phyloP scores from a whole-genome alignment of 2,888 invertebrate genomes.

The Achlya flavicornis region DNA sequence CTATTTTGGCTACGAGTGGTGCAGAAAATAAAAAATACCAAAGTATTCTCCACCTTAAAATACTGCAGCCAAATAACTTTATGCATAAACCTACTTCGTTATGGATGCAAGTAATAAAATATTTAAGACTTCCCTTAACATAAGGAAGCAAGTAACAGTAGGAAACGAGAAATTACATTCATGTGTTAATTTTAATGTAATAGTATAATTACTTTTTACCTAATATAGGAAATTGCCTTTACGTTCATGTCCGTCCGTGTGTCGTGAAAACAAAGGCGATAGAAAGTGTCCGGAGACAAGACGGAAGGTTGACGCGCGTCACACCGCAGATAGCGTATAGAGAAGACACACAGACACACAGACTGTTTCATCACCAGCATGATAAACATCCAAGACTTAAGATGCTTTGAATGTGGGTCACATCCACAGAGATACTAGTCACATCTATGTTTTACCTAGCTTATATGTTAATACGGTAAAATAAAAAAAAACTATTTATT shows the following conservation, averaged over 20 bases:
- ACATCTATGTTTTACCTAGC: too few relatives aligned
- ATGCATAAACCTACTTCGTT: neutral
- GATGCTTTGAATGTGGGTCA: too few relatives aligned
- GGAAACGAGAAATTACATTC: neutral
- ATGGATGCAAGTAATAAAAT: neutral
- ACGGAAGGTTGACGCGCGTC: neutral
- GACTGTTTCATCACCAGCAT: too few relatives aligned
- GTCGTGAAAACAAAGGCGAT: neutral
- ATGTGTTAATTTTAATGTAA: neutral
- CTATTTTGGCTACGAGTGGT: too few relatives aligned
- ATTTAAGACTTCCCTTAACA: neutral
- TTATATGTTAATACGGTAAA: too few relatives aligned
- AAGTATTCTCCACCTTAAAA: too few relatives aligned
- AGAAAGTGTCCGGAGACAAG: constrained; percentile 7
- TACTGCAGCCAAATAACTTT: too few relatives aligned
- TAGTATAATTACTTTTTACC: neutral
- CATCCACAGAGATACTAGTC: too few relatives aligned
- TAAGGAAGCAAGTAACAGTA: neutral
- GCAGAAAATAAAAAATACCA: too few relatives aligned
- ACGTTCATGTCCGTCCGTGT: neutral
- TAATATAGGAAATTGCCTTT: constrained; percentile 1
- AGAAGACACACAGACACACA: neutral
- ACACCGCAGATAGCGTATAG: neutral
- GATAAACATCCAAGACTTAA: too few relatives aligned
- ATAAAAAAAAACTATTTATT: too few relatives aligned